Evolutionary conservation across 2,888 invertebrate genomes (phyloP).

Genomic region (Eudasyphora cyanicolor): DNA sequence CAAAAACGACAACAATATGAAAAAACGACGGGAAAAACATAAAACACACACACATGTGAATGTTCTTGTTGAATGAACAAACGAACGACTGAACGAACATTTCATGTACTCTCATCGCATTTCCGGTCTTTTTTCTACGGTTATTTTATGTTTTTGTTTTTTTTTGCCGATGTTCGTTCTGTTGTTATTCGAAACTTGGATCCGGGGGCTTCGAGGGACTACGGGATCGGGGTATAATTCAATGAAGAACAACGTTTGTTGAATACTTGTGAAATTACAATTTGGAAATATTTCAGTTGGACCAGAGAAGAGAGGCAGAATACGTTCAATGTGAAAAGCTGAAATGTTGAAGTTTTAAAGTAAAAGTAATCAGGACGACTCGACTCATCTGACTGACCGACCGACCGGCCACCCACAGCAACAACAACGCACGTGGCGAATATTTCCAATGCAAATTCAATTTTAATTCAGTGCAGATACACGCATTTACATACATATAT

Average conservation of each 20-base stretch:
- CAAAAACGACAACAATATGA: conserved; percentile 29
- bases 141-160: neutral
- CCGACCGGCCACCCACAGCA: conserved; percentile 19
- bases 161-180: neutral
- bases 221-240: too few species aligned
- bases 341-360: conserved; percentile 29
- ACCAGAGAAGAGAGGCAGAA: neutral
- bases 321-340: neutral
- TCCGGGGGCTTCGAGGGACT: neutral
- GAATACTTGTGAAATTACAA: conserved; percentile 14
- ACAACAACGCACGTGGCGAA: conserved; percentile 22
- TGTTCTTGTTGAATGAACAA: neutral
- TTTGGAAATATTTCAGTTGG: conserved; percentile 12
- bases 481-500: too few species aligned
- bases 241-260: too few species aligned
- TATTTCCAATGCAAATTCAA: conserved; percentile 37
- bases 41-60: neutral
- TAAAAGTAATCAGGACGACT: neutral
- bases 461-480: conserved; percentile 24
- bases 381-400: conserved; percentile 7
- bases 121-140: neutral
- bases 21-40: too few species aligned
- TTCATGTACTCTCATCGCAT: conserved; percentile 21
- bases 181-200: neutral
- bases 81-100: neutral